Evolutionary conservation across 2,797 vertebrate species (phyloP), one percentile per base, ranked within the genome.

Genomic region (Botia kubotai): DNA sequence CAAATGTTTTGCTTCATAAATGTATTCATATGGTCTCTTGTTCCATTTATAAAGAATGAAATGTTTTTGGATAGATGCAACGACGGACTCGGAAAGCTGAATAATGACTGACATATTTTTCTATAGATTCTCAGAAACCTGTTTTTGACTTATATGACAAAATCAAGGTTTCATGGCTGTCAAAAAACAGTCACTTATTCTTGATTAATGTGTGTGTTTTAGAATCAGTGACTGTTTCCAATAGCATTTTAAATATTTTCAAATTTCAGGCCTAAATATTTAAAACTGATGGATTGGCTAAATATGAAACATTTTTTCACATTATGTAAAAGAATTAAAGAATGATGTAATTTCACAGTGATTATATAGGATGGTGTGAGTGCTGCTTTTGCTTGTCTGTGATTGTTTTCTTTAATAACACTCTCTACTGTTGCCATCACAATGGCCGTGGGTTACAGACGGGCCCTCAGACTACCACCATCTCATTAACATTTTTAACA

Each of bases 401-500:
- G 62, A 72, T 39, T 83, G 78, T 81, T 82, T 78, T 75, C 80
- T 78, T 81, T 84, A 84, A 83, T 83, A 72, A 70, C 21, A 81
- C 75, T 26, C 72, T 33, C 65, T 62, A 14, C 29, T 74, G 83
- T 84, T 82, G 63, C 71, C 72, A 79, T 76, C 75, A 69, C 43
- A 52, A 87, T 58, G 73, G 63, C 76, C 33, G 17, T 60, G 33
- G 83, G 62, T 58, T 62, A 68, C 58, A 78, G 75, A 67, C 66
- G 76, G 75, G 53, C 36, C 50, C 69, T 66, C 33, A 26, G 50
- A 71, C 74, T 50, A 50, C 79, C 74, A 72, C 75, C 33, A 36
- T 68, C 77, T 76, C 83, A 81, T 87, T 83, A 84, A 72, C 79
- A 75, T 82, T 48, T 83, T 80, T 82, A 74, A 81, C 70, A 43